phyloP scores from a whole-genome alignment of 2,797 vertebrate species.

The Coilia nasus region DNA sequence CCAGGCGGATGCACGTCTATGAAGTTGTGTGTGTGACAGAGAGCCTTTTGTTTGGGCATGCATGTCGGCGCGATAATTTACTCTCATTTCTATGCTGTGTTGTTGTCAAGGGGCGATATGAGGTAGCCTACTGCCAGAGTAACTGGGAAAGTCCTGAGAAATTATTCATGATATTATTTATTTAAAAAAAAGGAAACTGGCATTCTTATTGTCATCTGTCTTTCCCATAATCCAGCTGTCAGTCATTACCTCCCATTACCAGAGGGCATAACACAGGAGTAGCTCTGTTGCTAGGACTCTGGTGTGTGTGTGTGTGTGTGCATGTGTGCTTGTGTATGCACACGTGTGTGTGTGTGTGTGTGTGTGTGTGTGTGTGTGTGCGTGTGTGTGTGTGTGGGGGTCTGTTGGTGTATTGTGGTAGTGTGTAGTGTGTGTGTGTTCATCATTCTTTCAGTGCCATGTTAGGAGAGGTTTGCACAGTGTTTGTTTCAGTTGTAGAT shows the following conservation, averaged over 20 bases:
- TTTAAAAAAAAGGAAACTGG: slow-evolving; percentile 48
- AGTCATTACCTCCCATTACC: not conserved
- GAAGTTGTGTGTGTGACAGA: not conserved
- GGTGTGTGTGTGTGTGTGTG: not conserved
- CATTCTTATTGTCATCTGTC: not conserved
- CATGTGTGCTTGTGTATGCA: too few species aligned
- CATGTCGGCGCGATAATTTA: not conserved
- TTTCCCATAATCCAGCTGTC: slow-evolving; percentile 3
- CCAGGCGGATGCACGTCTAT: not conserved
- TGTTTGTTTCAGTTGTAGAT: not conserved
- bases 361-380: not conserved
- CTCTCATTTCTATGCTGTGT: not conserved
- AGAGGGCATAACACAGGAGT: not conserved
- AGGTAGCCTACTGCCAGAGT: slow-evolving; percentile 47
- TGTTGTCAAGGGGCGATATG: not conserved
- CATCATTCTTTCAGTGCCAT: not conserved
- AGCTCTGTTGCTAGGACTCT: not conserved
- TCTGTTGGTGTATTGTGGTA: not conserved
- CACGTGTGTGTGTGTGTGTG: not conserved
- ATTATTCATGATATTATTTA: slow-evolving; percentile 66
- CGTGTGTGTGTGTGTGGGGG: not conserved
- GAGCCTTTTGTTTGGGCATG: not conserved
- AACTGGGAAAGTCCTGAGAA: slow-evolving; percentile 59
- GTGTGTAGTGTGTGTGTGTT: not conserved
- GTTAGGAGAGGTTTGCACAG: not conserved